Evolutionary conservation across 2,888 invertebrate genomes (phyloP), one percentile per base, ranked within the genome.

Genomic region (Scaptomyza cyrtandrae): DNA sequence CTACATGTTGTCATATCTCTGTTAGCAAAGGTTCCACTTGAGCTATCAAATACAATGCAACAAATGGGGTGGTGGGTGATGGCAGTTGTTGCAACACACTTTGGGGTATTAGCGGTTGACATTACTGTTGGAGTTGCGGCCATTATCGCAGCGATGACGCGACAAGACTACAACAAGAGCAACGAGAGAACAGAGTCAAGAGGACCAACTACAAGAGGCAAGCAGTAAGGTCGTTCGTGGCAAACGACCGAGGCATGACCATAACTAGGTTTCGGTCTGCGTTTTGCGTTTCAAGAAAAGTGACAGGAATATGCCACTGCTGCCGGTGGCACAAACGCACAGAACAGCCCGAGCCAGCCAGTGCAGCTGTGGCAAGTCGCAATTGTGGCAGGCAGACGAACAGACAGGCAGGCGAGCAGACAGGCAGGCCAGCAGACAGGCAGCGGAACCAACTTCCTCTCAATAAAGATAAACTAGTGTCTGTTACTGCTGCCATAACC

Each of bases 381-480:
- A 66, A 44, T 48, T 56, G 59, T 35, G 54, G 55, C 62, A 16
- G 31, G 37, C 46, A n/a, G n/a, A n/a, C n/a, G n/a, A n/a, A 50
- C 62, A 16, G 31, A 31, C 45, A 44, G 49, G 37, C 41, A 24
- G 49, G 41, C 41, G n/a, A n/a, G 54, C 62, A 16, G 31, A 31
- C 45, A 44, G 49, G 37, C 41, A 24, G 49, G 41, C 41, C 16
- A 16, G 10, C 14, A 16, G 41, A 16, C 41, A 41, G 41, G 43
- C 57, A 45, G 48, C 46, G 31, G 19, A 16, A 56, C 35, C 56
- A 43, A 61, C 67, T 68, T 57, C 24, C 10, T 6, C 58, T 57
- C 78, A 53, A 67, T 71, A 76, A 59, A 79, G 81, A 82, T 83
- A 81, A 79, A 81, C 77, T 79, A 77, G 77, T 52, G 68, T 57